These are phyloP conservation scores for Alectura lathami DNA, from an alignment of 2,113 vertebrate species.

Conservation along the genomic window DNA sequence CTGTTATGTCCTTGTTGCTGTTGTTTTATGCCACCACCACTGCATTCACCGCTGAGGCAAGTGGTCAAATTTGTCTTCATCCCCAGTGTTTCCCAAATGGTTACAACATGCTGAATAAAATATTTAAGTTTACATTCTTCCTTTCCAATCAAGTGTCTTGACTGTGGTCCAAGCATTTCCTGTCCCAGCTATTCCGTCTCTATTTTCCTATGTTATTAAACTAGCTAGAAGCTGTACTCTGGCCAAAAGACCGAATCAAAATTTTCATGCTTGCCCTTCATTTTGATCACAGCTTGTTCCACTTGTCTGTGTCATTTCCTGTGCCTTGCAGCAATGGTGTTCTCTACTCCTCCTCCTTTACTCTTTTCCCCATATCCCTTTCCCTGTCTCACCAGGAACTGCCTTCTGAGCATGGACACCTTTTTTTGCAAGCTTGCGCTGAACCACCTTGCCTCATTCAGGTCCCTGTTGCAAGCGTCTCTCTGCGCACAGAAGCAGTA, in stretches of 20 bases:
- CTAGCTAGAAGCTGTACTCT: neutral
- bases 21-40: neutral
- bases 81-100: neutral
- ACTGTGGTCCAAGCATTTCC: neutral
- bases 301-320: neutral
- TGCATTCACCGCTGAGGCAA: neutral
- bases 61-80: neutral
- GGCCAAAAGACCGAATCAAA: neutral
- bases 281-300: neutral
- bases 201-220: neutral
- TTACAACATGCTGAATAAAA: neutral
- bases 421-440: neutral
- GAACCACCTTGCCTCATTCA: neutral
- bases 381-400: neutral
- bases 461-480: neutral
- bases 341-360: neutral
- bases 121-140: neutral
- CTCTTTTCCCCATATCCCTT: neutral
- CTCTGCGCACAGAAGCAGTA: neutral
- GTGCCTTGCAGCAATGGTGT: neutral
- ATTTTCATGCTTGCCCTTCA: neutral
- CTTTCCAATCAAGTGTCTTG: neutral
- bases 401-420: neutral
- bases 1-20: rapidly evolving
- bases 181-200: neutral